Conservation (phyloP, 1,140 invertebrate species). For the Trichonephila inaurata region DNA sequence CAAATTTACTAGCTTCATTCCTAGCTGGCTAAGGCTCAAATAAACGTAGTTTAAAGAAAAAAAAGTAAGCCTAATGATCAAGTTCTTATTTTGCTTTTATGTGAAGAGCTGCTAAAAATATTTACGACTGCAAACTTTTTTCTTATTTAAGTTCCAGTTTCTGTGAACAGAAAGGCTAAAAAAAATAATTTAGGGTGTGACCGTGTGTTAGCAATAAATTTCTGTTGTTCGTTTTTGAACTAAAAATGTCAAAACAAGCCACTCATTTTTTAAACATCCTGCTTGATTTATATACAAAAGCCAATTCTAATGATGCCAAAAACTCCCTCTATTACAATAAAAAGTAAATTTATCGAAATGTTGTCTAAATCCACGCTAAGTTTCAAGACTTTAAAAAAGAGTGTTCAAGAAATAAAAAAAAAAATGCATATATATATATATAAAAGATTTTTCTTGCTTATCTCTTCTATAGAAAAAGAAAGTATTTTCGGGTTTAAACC, state of each 20-base stretch:
- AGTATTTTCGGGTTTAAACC: conserved; percentile 15
- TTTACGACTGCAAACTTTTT: background rate
- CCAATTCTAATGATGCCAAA: conserved; percentile 21
- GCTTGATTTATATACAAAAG: conserved; percentile 25
- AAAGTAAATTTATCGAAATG: conserved; percentile 10
- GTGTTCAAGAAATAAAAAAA: background rate
- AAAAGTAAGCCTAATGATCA: background rate
- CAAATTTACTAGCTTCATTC: no score
- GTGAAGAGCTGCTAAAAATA: background rate
- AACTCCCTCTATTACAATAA: conserved; percentile 2
- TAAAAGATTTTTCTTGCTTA: background rate
- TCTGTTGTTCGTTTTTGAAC: background rate
- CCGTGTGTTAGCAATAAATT: background rate
- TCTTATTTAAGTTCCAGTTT: no score
- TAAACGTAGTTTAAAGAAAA: no score
- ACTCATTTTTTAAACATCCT: background rate
- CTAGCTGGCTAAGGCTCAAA: no score
- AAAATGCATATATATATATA: background rate
- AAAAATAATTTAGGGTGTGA: background rate
- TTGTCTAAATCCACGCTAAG: background rate
- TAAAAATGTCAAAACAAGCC: conserved; percentile 18
- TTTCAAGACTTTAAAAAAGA: background rate
- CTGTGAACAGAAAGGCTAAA: background rate
- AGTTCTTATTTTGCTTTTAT: background rate
- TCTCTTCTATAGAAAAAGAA: background rate